Evolutionary conservation across 2,113 vertebrate species (phyloP).

Genomic region (Sphaerodactylus townsendi): DNA sequence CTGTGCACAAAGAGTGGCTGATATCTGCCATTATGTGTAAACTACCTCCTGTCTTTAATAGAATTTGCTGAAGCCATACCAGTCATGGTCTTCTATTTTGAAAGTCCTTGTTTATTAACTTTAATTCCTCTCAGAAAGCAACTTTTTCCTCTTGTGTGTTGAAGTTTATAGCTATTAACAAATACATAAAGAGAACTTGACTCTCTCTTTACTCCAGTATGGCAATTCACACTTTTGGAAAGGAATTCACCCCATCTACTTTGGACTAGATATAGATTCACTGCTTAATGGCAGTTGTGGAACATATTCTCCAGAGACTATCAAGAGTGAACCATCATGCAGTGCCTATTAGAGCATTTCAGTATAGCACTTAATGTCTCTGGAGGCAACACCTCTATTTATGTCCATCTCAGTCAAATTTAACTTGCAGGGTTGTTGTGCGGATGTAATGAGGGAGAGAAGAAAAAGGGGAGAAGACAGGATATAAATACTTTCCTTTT

Average conservation of each 20-base stretch:
- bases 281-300: not conserved
- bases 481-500: no score
- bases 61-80: not conserved
- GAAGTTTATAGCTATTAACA: not conserved
- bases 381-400: not conserved
- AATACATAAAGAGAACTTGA: not conserved
- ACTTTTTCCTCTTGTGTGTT: not conserved
- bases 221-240: not conserved
- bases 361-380: not conserved
- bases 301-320: not conserved
- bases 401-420: no score
- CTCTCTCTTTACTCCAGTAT: no score
- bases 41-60: constrained; percentile 7
- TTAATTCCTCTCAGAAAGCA: not conserved
- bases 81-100: not conserved
- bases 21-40: constrained; percentile 3
- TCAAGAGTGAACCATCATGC: not conserved
- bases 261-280: not conserved
- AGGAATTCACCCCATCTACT: no score
- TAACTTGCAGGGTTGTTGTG: no score
- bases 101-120: not conserved
- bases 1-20: constrained; percentile 24
- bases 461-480: no score
- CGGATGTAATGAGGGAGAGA: no score
- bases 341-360: not conserved